Conservation (phyloP, 2,888 invertebrate genomes). For the Meganola albula region DNA sequence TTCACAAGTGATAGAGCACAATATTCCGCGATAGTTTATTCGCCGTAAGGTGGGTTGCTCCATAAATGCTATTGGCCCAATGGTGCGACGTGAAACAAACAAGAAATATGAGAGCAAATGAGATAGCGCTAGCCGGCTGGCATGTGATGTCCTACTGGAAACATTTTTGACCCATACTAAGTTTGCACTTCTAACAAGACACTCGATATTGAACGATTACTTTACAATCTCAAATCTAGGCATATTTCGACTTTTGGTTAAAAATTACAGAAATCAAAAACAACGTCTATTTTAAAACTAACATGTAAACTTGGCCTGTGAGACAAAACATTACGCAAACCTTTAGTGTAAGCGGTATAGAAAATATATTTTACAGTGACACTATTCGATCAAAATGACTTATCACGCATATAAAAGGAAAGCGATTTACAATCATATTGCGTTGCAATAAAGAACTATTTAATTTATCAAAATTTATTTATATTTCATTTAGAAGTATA, state of each 20-base stretch:
- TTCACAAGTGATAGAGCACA: conserved; percentile 67
- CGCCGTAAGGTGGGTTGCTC: conserved; percentile 74
- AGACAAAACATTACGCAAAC: conserved; percentile 38
- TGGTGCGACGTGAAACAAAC: conserved; percentile 71
- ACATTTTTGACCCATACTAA: conserved; percentile 16
- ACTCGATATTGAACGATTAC: conserved; percentile 5
- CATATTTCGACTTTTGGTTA: neutral
- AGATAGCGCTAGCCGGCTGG: conserved; percentile 49
- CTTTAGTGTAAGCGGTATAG: conserved; percentile 42
- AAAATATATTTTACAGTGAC: conserved; percentile 46
- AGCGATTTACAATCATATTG: conserved; percentile 21
- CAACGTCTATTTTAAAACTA: conserved; percentile 28
- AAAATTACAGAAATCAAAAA: conserved; percentile 20
- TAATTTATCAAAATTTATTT: conserved; percentile 16
- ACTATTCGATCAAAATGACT: conserved; percentile 12
- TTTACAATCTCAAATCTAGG: neutral
- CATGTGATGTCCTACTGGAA: conserved; percentile 22
- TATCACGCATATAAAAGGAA: conserved; percentile 25
- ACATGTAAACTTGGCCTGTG: conserved; percentile 38
- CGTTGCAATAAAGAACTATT: conserved; percentile 17
- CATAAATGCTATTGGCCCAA: conserved; percentile 75
- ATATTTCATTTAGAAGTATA: conserved; percentile 29
- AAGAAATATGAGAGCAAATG: conserved; percentile 66
- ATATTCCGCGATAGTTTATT: conserved; percentile 67
- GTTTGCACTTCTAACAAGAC: conserved; percentile 7